phyloP scores from a whole-genome alignment of 2,113 vertebrate species.

The Neodon shergylaensis region DNA sequence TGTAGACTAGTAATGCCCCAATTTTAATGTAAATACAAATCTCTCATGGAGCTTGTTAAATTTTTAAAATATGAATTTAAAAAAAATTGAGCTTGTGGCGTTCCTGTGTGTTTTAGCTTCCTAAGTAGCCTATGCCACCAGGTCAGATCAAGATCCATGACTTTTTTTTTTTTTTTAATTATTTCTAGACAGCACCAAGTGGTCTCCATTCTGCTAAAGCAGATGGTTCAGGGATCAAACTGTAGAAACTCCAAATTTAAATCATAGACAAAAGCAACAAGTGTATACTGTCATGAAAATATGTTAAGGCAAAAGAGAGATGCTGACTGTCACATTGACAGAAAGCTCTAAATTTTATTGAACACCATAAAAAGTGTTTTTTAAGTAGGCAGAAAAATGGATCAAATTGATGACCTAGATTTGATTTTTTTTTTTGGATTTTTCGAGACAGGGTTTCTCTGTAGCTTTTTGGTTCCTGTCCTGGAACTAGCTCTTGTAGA shows the following conservation, averaged over 20 bases:
- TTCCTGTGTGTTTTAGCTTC: neutral
- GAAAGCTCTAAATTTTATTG: neutral
- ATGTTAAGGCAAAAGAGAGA: neutral
- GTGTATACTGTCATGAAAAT: neutral
- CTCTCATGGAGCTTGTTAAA: neutral
- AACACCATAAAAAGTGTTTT: neutral
- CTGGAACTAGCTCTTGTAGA: no score
- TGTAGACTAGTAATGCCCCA: neutral
- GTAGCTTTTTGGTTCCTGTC: no score
- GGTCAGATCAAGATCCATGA: neutral
- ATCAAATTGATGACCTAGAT: neutral
- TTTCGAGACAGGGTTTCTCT: no score
- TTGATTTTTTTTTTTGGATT: no score
- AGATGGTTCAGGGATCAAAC: neutral
- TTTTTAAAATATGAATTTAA: neutral
- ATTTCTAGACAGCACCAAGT: neutral
- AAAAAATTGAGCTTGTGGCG: neutral
- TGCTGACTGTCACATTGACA: neutral
- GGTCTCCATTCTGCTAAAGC: neutral
- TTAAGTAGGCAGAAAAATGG: neutral
- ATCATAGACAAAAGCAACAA: neutral
- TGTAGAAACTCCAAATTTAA: neutral
- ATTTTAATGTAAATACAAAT: neutral
- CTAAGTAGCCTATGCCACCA: neutral
- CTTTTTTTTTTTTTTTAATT: neutral